These are phyloP conservation scores for Julus scanicus DNA, from an alignment of 2,888 invertebrate species.

Conservation along the genomic window DNA sequence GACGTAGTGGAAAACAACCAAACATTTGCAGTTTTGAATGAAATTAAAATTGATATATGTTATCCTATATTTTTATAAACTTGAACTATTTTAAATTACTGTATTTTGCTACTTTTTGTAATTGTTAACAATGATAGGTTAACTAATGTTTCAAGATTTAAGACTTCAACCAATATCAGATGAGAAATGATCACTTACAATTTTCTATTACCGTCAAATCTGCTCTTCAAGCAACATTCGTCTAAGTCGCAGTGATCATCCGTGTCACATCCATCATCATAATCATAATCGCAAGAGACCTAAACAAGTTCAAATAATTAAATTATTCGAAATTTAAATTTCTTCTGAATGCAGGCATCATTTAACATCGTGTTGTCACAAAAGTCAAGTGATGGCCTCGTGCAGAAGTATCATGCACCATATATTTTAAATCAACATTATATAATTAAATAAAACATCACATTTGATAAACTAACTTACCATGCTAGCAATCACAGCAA, in stretches of 20 bases:
- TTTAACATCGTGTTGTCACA: not conserved
- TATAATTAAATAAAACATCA: not conserved
- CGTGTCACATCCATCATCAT: not conserved
- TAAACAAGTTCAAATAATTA: not conserved
- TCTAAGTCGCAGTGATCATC: not conserved
- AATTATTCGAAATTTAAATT: not conserved
- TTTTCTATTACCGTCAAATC: not conserved
- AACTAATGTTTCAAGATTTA: not conserved
- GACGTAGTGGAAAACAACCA: too few species aligned
- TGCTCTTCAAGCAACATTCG: conserved; percentile 37
- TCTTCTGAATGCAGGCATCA: not conserved
- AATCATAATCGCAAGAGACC: not conserved
- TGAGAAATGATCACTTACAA: not conserved
- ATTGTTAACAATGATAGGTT: not conserved
- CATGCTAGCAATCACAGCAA: not conserved
- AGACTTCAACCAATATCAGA: not conserved
- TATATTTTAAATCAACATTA: not conserved
- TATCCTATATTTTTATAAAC: too few species aligned
- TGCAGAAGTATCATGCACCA: not conserved
- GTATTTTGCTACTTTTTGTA: not conserved
- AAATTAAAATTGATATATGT: too few species aligned
- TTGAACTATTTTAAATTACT: not conserved
- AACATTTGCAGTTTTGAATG: too few species aligned
- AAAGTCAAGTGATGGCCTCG: not conserved
- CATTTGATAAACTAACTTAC: not conserved